Conservation (phyloP, 2,113 vertebrate genomes). For the Labeo catla region DNA sequence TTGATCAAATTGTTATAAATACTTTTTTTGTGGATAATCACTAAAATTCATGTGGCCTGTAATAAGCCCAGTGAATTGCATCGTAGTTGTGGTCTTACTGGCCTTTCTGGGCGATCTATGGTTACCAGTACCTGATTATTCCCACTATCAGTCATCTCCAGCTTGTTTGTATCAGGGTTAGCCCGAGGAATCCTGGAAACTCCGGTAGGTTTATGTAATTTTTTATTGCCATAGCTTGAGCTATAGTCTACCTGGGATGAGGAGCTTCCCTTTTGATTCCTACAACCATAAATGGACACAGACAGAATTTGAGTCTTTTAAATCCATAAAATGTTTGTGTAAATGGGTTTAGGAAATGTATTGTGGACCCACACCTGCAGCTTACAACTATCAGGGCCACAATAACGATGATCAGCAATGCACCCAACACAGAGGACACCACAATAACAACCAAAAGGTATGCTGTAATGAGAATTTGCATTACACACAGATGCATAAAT, state of each 20-base stretch:
- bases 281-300: constrained; percentile 1
- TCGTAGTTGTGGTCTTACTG: constrained; percentile 39
- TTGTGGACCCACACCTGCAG: constrained; percentile 56
- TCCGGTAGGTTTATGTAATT: constrained; percentile 42
- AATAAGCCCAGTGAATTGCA: background rate
- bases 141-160: constrained; percentile 64
- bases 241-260: background rate
- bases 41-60: too few relatives aligned
- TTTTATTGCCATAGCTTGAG: background rate
- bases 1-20: background rate
- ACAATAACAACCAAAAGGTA: constrained; percentile 65
- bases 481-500: background rate
- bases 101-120: constrained; percentile 28
- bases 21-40: background rate
- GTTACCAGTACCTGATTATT: constrained; percentile 58
- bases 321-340: too few relatives aligned
- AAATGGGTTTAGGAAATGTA: too few relatives aligned
- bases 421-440: constrained; percentile 63
- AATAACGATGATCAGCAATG: constrained; percentile 62
- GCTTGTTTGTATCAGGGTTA: constrained; percentile 48
- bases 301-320: too few relatives aligned
- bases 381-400: constrained; percentile 55
- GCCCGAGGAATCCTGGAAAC: constrained; percentile 73
- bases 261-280: constrained; percentile 58
- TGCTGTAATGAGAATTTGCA: constrained; percentile 56